These are phyloP conservation scores for Sebastolobus alascanus DNA, from an alignment of 2,797 vertebrate species.

Conservation along the genomic window DNA sequence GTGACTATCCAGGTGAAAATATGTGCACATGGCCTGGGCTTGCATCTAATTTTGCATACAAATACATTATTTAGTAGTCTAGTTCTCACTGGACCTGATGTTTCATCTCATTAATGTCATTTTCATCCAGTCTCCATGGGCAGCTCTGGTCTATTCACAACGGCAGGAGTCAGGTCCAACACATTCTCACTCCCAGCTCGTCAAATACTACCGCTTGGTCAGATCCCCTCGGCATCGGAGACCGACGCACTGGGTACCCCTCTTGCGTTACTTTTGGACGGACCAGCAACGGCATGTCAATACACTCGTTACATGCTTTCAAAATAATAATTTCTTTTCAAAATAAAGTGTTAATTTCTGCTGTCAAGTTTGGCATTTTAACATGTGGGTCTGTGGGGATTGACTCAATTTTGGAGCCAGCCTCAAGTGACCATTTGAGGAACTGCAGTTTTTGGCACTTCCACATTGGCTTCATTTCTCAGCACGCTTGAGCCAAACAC, in stretches of 20 bases:
- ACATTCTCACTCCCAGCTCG: too few relatives aligned
- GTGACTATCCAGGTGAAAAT: background rate
- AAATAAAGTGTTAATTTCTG: background rate
- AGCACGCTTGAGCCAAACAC: background rate
- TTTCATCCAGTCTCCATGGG: slow-evolving; percentile 5
- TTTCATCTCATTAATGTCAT: slow-evolving; percentile 46
- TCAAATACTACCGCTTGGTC: too few relatives aligned
- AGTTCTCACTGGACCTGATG: slow-evolving; percentile 20
- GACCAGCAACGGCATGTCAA: too few relatives aligned
- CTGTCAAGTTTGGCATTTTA: background rate
- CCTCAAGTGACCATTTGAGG: background rate
- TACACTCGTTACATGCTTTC: too few relatives aligned
- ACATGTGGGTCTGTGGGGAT: background rate
- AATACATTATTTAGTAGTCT: background rate
- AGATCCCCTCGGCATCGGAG: too few relatives aligned
- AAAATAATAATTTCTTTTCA: too few relatives aligned
- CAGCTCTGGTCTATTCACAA: slow-evolving; percentile 5
- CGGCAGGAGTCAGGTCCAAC: slow-evolving; percentile 4
- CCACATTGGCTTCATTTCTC: too few relatives aligned
- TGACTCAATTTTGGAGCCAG: background rate
- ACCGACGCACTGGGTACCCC: too few relatives aligned
- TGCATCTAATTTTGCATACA: background rate
- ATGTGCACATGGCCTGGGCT: background rate
- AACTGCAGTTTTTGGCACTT: too few relatives aligned
- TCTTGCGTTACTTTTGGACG: too few relatives aligned